phyloP scores from a whole-genome alignment of 2,113 vertebrate genomes.

The Cynopterus brachyotis region DNA sequence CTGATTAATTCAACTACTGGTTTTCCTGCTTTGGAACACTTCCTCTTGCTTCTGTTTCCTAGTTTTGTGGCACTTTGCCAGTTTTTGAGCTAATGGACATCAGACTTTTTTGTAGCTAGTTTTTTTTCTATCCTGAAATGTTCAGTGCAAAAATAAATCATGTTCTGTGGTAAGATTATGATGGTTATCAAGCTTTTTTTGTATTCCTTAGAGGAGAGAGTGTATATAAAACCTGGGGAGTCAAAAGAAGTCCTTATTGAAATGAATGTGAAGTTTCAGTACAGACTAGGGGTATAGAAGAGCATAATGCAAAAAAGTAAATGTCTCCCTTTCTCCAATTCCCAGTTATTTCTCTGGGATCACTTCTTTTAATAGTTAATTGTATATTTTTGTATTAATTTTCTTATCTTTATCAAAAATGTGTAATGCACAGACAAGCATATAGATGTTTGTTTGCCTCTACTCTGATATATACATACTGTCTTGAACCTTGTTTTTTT shows the following conservation, averaged over 20 bases:
- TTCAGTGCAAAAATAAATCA: neutral
- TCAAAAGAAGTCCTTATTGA: neutral
- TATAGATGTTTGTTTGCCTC: neutral
- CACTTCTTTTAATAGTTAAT: neutral
- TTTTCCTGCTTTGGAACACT: neutral
- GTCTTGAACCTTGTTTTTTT: constrained; percentile 15
- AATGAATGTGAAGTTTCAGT: constrained; percentile 11
- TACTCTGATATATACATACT: neutral
- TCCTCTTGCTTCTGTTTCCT: neutral
- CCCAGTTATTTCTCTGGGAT: neutral
- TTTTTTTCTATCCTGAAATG: neutral
- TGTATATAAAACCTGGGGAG: neutral
- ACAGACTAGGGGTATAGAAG: neutral
- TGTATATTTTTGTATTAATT: neutral
- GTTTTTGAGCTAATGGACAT: neutral
- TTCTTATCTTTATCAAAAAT: neutral
- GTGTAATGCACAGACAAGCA: neutral
- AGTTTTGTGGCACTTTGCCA: neutral
- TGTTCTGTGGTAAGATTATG: neutral
- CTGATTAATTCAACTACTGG: neutral
- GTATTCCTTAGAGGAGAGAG: neutral
- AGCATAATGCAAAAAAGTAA: neutral
- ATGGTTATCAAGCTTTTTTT: neutral
- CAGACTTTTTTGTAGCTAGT: neutral
- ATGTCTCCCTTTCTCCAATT: neutral